Base-by-base conservation (phyloP, 2,113 vertebrate species). In the Tragelaphus buxtoni region DNA sequence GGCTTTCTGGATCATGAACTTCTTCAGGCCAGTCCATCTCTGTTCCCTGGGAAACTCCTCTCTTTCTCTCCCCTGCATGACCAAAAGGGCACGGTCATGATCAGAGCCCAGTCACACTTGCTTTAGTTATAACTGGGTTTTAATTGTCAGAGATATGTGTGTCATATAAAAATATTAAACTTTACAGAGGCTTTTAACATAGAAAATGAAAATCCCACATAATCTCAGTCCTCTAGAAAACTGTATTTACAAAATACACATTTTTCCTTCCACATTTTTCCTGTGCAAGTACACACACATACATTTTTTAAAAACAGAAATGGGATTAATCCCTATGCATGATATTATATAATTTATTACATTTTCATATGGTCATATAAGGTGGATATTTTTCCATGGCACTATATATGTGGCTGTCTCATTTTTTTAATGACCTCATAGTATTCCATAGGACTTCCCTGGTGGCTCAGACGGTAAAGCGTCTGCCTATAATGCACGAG, bases 1-100 rank as follows among this genome's bases (percentile, higher is more conserved):
- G 65, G 69, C n/a, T 96, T 97, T 95, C 39, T 95, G 94, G 72
- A 86, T 87, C 49, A 51, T 84, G 88, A 63, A 77, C 51, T 47
- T 95, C 63, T 39, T 94, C 18, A 77, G 39, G 9, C 39, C 61
- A 30, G 60, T 56, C 85, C 94, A 92, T 16, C 16, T 42, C 55
- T 79, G 18, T 82, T 76, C 42, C 32, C 74, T 80, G 65, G 72
- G 35, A 95, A 90, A 39, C n/a, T 39, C 58, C 60, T 61, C 3
- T 55, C 35, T 60, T 11, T 47, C 26, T 72, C 45, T 72, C 18
- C 5, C 2, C 32, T 58, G 55, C 24, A 18, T 80, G 49, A 56
- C 65, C 58, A 47, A 92, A 80, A 93, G 53, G 14, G 9, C 11
- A 47, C 65, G 90, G 60, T 80, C 26, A 13, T 56, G 14, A 32